Evolutionary conservation across 2,797 vertebrate genomes (phyloP).

Genomic region (Chaetophractus vellerosus): DNA sequence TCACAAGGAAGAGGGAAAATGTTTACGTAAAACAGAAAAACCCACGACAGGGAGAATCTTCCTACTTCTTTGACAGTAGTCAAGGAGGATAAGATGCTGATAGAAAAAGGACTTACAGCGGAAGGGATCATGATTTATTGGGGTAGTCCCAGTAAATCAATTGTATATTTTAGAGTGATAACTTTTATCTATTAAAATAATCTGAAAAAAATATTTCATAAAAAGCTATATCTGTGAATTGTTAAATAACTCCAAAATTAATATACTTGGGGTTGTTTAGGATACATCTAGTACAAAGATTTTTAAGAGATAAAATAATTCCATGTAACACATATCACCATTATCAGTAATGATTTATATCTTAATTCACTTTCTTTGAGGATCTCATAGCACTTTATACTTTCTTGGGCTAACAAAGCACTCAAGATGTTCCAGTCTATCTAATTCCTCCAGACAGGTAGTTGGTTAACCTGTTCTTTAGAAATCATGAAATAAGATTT

Average conservation of each 20-base stretch:
- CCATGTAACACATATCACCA: neutral
- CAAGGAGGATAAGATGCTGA: constrained; percentile 54
- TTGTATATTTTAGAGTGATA: constrained; percentile 6
- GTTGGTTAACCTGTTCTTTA: constrained; percentile 48
- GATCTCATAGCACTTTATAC: neutral
- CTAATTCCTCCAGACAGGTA: neutral
- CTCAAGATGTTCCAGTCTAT: constrained; percentile 3
- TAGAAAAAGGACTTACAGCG: neutral
- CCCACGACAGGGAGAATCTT: neutral
- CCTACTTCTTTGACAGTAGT: neutral
- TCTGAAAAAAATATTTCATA: constrained; percentile 14
- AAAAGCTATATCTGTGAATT: constrained; percentile 3
- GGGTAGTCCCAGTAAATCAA: constrained; percentile 20
- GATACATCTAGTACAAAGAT: constrained; percentile 26
- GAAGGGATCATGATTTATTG: constrained; percentile 15
- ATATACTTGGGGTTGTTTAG: neutral
- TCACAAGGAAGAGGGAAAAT: neutral
- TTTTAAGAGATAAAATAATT: constrained; percentile 44
- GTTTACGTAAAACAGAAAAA: constrained; percentile 34
- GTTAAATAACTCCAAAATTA: constrained; percentile 19
- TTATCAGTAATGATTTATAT: neutral
- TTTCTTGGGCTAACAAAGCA: constrained; percentile 6
- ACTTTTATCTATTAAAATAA: constrained; percentile 48
- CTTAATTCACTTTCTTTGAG: constrained; percentile 65
- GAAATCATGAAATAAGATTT: constrained; percentile 46